phyloP scores from a whole-genome alignment of 2,888 invertebrate genomes.

The Brachypalpus laphriformis region DNA sequence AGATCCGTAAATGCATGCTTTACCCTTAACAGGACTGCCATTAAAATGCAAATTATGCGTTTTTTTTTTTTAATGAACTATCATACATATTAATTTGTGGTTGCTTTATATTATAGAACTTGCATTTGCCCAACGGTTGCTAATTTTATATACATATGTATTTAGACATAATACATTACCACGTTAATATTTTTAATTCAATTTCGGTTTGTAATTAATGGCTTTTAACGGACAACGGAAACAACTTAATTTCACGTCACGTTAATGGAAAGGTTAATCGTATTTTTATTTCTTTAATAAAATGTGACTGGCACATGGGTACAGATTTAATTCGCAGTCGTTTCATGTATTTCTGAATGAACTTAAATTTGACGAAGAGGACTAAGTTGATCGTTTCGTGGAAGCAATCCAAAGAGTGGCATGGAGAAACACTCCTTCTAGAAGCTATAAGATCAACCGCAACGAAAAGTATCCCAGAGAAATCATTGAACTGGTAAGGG shows the following conservation, averaged over 20 bases:
- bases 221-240: not conserved
- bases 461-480: too few species aligned
- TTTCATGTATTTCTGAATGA: too few species aligned
- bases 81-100: not conserved
- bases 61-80: slow-evolving; percentile 1
- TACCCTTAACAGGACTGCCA: slow-evolving; percentile 21
- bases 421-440: too few species aligned
- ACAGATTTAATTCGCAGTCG: too few species aligned
- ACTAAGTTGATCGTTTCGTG: too few species aligned
- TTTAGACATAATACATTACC: not conserved
- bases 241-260: not conserved
- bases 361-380: too few species aligned
- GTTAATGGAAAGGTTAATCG: not conserved
- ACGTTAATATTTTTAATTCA: not conserved
- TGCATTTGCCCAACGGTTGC: slow-evolving; percentile 5
- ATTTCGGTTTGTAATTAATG: not conserved
- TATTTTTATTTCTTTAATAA: not conserved
- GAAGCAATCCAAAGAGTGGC: too few species aligned
- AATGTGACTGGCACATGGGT: not conserved
- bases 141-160: slow-evolving; percentile 1
- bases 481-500: too few species aligned
- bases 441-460: too few species aligned
- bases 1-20: slow-evolving; percentile 44
- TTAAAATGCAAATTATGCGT: slow-evolving; percentile 49
- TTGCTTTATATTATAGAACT: not conserved